Evolutionary conservation across 2,888 invertebrate species (phyloP).

Genomic region (Ctenicera cuprea): DNA sequence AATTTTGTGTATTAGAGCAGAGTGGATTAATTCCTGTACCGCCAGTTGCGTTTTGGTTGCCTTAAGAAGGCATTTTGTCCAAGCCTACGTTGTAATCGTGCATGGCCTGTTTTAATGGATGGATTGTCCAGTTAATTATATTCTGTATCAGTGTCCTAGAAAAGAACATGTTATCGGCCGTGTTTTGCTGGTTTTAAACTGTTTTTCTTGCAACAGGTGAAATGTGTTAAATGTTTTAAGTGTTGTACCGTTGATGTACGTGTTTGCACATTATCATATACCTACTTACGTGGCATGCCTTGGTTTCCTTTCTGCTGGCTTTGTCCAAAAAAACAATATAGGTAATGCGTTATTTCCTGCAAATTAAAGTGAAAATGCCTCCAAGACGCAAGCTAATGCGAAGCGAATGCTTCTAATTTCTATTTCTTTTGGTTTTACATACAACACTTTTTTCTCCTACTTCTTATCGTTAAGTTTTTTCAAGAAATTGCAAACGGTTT

Average conservation of each 20-base stretch:
- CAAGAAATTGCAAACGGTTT: neutral
- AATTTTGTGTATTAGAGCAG: slow-evolving; percentile 7
- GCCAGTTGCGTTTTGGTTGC: neutral
- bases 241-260: slow-evolving; percentile 48
- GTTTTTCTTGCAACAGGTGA: slow-evolving; percentile 46
- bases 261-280: slow-evolving; percentile 43
- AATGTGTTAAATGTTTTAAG: slow-evolving; percentile 44
- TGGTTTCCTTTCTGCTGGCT: slow-evolving; percentile 44
- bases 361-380: slow-evolving; percentile 18
- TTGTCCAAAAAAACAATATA: slow-evolving; percentile 32
- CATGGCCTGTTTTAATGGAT: slow-evolving; percentile 8
- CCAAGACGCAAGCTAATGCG: slow-evolving; percentile 2
- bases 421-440: slow-evolving; percentile 9
- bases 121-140: slow-evolving; percentile 38
- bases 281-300: slow-evolving; percentile 45
- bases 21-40: neutral
- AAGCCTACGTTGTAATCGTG: neutral
- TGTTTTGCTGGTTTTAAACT: slow-evolving; percentile 46
- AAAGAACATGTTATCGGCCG: slow-evolving; percentile 42
- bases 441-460: slow-evolving; percentile 3
- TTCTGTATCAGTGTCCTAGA: slow-evolving; percentile 46
- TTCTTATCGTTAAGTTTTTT: neutral
- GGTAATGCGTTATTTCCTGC: slow-evolving; percentile 38
- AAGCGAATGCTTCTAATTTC: slow-evolving; percentile 12
- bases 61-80: neutral